Evolutionary conservation across 2,797 vertebrate genomes (phyloP).

Genomic region (Darevskia mixta): DNA sequence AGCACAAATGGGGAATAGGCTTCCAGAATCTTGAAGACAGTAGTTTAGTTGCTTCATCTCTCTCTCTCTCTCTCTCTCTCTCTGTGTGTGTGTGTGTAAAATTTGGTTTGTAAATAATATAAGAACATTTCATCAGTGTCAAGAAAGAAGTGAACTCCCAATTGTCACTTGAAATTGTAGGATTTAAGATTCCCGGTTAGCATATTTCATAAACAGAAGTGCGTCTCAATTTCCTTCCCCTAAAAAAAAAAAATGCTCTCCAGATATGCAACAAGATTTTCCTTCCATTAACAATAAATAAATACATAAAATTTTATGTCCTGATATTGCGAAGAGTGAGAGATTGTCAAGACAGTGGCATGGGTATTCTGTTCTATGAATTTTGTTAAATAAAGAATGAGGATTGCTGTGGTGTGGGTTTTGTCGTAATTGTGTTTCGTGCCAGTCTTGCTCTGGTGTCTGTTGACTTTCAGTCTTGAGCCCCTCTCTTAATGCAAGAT

Average conservation of each 20-base stretch:
- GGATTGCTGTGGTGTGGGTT: background rate
- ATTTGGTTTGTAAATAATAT: constrained; percentile 52
- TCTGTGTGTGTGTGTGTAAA: too few species aligned
- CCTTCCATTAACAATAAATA: constrained; percentile 13
- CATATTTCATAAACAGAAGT: constrained; percentile 58
- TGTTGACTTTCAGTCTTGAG: constrained; percentile 34
- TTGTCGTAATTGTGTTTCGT: constrained; percentile 22
- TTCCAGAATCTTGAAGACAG: constrained; percentile 44
- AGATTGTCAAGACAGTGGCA: constrained; percentile 39
- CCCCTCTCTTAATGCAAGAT: constrained; percentile 18
- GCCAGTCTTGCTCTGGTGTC: constrained; percentile 46
- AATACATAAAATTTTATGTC: constrained; percentile 43
- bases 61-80: background rate
- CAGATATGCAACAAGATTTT: constrained; percentile 51
- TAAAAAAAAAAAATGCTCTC: constrained; percentile 31
- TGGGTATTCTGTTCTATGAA: background rate
- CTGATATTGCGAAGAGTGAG: constrained; percentile 50
- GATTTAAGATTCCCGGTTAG: constrained; percentile 61
- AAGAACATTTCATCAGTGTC: constrained; percentile 42
- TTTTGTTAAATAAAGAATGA: background rate
- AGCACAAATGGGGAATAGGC: background rate
- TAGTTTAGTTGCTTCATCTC: background rate
- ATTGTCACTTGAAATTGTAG: constrained; percentile 47
- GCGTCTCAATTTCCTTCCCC: background rate
- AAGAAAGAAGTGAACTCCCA: constrained; percentile 51